Conservation (phyloP, 35 echinoderm and acorn worm species). For the Heliocidaris erythrogramma region DNA sequence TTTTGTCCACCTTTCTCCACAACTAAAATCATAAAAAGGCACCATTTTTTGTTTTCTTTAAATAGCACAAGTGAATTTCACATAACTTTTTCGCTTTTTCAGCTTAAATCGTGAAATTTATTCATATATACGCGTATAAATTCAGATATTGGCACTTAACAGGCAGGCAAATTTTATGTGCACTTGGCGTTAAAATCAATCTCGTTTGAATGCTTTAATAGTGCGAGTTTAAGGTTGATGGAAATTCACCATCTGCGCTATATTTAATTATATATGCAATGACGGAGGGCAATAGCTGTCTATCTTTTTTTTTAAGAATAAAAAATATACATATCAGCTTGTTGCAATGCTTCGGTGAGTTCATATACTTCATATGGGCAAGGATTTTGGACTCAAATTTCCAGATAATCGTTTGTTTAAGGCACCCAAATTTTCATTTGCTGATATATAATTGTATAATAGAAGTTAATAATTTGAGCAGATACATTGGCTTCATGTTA, state of each 20-base stretch:
- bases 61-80: not conserved
- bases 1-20: not conserved
- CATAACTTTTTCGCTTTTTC: not conserved
- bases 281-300: too few relatives aligned
- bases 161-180: slow-evolving; percentile 3
- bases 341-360: too few relatives aligned
- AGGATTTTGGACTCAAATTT: not conserved
- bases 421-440: not conserved
- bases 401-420: not conserved
- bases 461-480: too few relatives aligned
- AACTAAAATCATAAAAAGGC: slow-evolving; percentile 7
- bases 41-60: slow-evolving; percentile 28
- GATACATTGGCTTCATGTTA: too few relatives aligned
- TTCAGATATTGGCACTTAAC: slow-evolving; percentile 21
- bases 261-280: too few relatives aligned
- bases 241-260: too few relatives aligned
- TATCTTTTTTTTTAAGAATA: too few relatives aligned
- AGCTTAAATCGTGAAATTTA: not conserved
- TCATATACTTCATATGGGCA: not conserved
- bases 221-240: not conserved
- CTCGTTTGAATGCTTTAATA: not conserved
- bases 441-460: not conserved
- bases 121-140: not conserved
- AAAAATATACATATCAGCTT: too few relatives aligned
- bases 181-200: slow-evolving; percentile 8